phyloP scores from a whole-genome alignment of 2,797 vertebrate species.

The Sternotherus odoratus region DNA sequence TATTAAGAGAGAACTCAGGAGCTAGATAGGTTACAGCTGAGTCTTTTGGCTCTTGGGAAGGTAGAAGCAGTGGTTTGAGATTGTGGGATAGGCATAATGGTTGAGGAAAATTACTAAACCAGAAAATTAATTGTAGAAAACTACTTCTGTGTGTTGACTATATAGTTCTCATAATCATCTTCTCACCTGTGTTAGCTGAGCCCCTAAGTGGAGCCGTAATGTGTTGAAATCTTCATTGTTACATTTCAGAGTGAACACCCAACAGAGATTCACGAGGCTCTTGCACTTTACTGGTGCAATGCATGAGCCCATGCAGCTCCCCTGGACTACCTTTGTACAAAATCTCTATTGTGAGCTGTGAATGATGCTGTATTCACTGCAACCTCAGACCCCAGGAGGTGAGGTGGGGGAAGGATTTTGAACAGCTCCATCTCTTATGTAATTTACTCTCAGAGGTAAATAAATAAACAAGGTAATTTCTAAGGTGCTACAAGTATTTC shows the following conservation, averaged over 20 bases:
- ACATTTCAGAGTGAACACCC: neutral
- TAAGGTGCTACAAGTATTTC: too few relatives aligned
- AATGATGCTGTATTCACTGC: neutral
- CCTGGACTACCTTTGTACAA: neutral
- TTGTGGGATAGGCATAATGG: too few relatives aligned
- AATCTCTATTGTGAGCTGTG: neutral
- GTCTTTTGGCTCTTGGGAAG: neutral
- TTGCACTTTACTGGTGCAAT: neutral
- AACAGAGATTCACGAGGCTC: neutral
- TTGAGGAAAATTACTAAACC: neutral
- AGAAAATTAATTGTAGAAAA: too few relatives aligned
- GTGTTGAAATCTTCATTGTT: too few relatives aligned
- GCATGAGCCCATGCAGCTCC: too few relatives aligned
- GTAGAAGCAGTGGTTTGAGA: neutral
- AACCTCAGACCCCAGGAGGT: neutral
- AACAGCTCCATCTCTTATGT: too few relatives aligned
- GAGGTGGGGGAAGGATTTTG: too few relatives aligned
- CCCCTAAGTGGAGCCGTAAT: too few relatives aligned
- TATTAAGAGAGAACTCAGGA: too few relatives aligned
- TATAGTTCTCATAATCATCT: neutral
- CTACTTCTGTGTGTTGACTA: neutral
- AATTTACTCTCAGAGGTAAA: too few relatives aligned
- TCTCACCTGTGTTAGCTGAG: too few relatives aligned
- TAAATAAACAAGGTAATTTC: too few relatives aligned
- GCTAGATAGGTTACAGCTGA: neutral